Evolutionary conservation across 1,140 invertebrate genomes (phyloP).

Genomic region (Condylostylus longicornis): DNA sequence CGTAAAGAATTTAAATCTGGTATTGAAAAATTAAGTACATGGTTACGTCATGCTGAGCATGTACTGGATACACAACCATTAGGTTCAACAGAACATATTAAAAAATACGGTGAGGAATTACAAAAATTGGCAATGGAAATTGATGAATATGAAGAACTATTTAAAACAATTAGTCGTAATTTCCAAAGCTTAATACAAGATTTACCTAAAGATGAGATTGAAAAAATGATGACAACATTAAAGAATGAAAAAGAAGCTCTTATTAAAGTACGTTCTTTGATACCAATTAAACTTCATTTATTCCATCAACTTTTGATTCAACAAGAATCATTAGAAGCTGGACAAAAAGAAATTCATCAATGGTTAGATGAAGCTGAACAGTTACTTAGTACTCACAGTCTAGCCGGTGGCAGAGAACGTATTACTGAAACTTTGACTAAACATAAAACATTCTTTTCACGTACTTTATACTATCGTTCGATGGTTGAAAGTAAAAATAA

Average conservation of each 20-base stretch:
- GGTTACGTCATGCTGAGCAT: constrained; percentile 63
- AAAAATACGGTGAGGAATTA: constrained; percentile 63
- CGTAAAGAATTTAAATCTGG: constrained; percentile 65
- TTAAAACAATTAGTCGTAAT: constrained; percentile 75
- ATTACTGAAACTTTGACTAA: constrained; percentile 59
- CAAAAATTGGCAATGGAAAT: constrained; percentile 64
- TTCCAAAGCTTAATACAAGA: constrained; percentile 83
- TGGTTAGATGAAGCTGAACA: constrained; percentile 77
- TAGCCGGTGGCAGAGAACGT: constrained; percentile 54
- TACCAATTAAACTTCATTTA: constrained; percentile 62
- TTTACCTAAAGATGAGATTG: constrained; percentile 76
- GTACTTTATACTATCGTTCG: constrained; percentile 78
- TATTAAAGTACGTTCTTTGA: constrained; percentile 61
- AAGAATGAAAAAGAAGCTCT: constrained; percentile 81
- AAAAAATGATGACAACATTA: constrained; percentile 72
- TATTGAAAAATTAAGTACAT: constrained; percentile 57
- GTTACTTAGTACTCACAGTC: constrained; percentile 42
- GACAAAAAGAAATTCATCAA: constrained; percentile 63
- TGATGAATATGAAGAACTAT: constrained; percentile 73
- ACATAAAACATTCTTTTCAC: constrained; percentile 76
- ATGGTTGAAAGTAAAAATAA: constrained; percentile 91
- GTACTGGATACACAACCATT: constrained; percentile 47
- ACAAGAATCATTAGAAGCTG: constrained; percentile 75
- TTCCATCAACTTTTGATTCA: constrained; percentile 75
- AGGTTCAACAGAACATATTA: constrained; percentile 60